phyloP scores from a whole-genome alignment of 2,888 invertebrate genomes.

The Catonia carolina region DNA sequence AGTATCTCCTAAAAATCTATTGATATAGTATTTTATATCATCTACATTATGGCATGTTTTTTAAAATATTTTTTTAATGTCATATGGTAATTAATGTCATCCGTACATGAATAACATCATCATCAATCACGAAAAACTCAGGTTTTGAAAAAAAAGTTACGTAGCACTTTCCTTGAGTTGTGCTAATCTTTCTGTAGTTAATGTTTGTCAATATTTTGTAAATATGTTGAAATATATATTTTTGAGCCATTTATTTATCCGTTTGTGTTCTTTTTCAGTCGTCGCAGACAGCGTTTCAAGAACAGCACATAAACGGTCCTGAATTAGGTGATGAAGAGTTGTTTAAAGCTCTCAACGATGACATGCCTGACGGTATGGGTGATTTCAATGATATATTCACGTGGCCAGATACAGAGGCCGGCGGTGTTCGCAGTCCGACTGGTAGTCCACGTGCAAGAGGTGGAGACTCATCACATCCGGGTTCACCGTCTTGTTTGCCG shows the following conservation, averaged over 20 bases:
- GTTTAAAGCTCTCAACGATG: constrained; percentile 54
- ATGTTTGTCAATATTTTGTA: no score
- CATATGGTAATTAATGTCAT: no score
- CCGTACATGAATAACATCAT: no score
- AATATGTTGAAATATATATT: no score
- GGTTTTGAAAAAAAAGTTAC: no score
- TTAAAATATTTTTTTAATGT: neutral
- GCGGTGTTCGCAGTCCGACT: constrained; percentile 48
- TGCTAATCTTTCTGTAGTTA: no score
- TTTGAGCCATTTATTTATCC: no score
- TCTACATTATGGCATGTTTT: neutral
- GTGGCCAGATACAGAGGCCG: constrained; percentile 54
- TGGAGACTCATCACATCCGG: constrained; percentile 43
- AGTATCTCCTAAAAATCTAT: no score
- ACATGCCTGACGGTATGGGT: constrained; percentile 60
- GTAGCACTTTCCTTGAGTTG: no score
- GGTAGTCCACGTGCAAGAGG: constrained; percentile 39
- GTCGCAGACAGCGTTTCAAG: constrained; percentile 63
- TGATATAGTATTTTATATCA: no score
- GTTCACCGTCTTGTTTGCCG: constrained; percentile 47
- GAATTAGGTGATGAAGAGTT: constrained; percentile 62
- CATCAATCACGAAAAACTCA: no score
- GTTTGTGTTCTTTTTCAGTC: constrained; percentile 52
- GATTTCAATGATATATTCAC: constrained; percentile 72
- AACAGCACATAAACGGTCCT: constrained; percentile 58